Base-by-base conservation (phyloP, 1,140 invertebrate genomes). In the Cyclargus thomasi region DNA sequence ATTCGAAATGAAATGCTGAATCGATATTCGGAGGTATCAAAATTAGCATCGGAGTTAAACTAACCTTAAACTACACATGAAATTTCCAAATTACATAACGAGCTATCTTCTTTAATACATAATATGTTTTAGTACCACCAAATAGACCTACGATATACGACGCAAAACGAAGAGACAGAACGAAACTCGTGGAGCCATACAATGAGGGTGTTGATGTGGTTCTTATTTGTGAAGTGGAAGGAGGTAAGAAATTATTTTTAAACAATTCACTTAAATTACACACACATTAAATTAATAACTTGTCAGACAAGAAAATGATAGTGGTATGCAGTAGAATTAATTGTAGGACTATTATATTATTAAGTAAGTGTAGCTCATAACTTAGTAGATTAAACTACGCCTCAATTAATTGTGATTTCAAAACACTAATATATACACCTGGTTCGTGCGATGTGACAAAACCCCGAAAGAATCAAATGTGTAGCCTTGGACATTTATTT, bases 61-160 rank as follows among this genome's bases (percentile, higher is more conserved):
- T 47, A 47, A 47, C 39, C 39, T 47, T 47, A 11, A 14, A 47
- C 1, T 47, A 47, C 29, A 47, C 29, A 29, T 6, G 29, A 29
- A 29, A 29, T 0, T 7, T 29, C 8, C 29, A 29, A 29, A 29
- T 0, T 29, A 8, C 5, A 29, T 29, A 4, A 7, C 5, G 39
- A 47, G 11, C 14, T 1, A 47, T 47, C 3, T 0, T 8, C 14
- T 47, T 62, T 62, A 11, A 64, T 22, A 53, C 16, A 59, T 62
- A 10, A 53, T 63, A 53, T 72, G 67, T 75, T 74, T n/a, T 92
- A 97, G 96, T 97, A 76, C 96, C 96, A 75, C 96, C 96, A 35
- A 94, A 94, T 77, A 93, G 94, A 79, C 96, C 96, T 36, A 95
- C 96, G 78, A 97, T 97, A 90, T 97, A 95, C 88, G 96, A 96